Evolutionary conservation across 23 tunicate genomes (phyloP), one percentile per base, ranked within the genome.

Genomic region (Botrylloides violaceus): DNA sequence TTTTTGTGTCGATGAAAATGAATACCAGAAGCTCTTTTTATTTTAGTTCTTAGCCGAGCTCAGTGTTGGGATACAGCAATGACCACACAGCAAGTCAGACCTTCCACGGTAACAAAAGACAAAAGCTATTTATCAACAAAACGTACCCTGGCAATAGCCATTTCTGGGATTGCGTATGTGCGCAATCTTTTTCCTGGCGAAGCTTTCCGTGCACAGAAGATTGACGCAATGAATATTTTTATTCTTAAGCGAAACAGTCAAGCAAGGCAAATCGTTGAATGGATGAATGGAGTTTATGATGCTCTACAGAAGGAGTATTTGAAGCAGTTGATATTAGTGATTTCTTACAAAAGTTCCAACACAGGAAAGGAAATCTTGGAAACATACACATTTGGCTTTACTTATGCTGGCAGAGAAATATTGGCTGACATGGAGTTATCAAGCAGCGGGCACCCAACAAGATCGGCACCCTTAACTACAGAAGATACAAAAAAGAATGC

Each of bases 281-380:
- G 95, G 95, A 76, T 87, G 95, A 64, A 63, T 63, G 86, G 95
- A 36, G 87, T 87, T 18, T 87, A 81, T 47, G 86, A 87, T 71
- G 95, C 95, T 7, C 34, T 87, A 18, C 82, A 81, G 15, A 65
- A 77, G 29, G 95, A 87, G 64, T 87, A 76, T 71, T 55, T 87
- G 23, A 53, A 79, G 48, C 74, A 72, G 19, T 76, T 87, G 6
- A 61, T 81, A 18, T 77, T 87, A 64, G 86, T 82, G 6, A 81
- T 87, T 20, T 21, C 49, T 2, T 39, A 68, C 47, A 68, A 68
- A 64, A 2, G 25, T 29, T 25, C 29, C 0, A 59, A 59, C 18
- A 28, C 36, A 29, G 70, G 33, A 9, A 26, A 75, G 78, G 79
- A 83, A 38, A 78, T 87, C 19, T 47, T 87, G 4, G 95, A 87